Percentiles rank a stretch among this genome's conserved stretches.
Evolutionary conservation across 2,797 vertebrate species (phyloP).

Genomic region (Sphaeramia orbicularis): DNA sequence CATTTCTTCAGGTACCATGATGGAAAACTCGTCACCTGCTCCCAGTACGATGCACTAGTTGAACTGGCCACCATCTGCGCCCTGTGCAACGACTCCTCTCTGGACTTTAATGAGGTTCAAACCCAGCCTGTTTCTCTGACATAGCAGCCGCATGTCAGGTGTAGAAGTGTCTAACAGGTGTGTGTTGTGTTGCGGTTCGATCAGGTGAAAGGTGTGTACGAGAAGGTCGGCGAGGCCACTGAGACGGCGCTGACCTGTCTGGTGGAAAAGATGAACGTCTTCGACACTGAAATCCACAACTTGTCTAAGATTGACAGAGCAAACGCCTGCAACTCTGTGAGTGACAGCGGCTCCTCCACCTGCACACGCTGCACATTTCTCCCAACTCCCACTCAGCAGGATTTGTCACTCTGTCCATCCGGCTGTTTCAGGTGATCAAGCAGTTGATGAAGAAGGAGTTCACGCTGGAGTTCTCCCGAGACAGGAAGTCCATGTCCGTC

Average conservation of each 20-base stretch:
- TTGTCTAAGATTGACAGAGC: slow-evolving; percentile 95
- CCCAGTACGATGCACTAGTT: slow-evolving; percentile 92
- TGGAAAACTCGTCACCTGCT: slow-evolving; percentile 88
- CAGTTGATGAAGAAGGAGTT: slow-evolving; percentile 99
- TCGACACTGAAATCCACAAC: slow-evolving; percentile 92
- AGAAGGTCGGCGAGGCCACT: slow-evolving; percentile 98
- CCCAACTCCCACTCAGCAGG: slow-evolving; percentile 38
- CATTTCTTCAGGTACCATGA: slow-evolving; percentile 88
- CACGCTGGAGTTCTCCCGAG: slow-evolving; percentile 96
- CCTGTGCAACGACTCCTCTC: slow-evolving; percentile 96
- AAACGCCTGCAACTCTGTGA: slow-evolving; percentile 96
- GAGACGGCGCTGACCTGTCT: slow-evolving; percentile 96
- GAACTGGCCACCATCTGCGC: slow-evolving; percentile 97
- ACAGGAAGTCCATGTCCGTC: slow-evolving; percentile 98
- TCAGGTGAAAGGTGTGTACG: slow-evolving; percentile 94
- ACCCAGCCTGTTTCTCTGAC: background rate
- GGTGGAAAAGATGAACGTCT: slow-evolving; percentile 99
- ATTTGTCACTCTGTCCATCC: slow-evolving; percentile 26
- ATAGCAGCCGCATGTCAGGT: background rate
- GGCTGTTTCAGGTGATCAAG: slow-evolving; percentile 91
- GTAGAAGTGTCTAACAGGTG: background rate
- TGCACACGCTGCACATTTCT: slow-evolving; percentile 20
- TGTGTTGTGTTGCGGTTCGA: background rate
- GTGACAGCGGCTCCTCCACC: slow-evolving; percentile 59
- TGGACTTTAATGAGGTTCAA: slow-evolving; percentile 96